Evolutionary conservation across 64 coral and sea anemone species (phyloP).

Genomic region (Pachyseris speciosa): DNA sequence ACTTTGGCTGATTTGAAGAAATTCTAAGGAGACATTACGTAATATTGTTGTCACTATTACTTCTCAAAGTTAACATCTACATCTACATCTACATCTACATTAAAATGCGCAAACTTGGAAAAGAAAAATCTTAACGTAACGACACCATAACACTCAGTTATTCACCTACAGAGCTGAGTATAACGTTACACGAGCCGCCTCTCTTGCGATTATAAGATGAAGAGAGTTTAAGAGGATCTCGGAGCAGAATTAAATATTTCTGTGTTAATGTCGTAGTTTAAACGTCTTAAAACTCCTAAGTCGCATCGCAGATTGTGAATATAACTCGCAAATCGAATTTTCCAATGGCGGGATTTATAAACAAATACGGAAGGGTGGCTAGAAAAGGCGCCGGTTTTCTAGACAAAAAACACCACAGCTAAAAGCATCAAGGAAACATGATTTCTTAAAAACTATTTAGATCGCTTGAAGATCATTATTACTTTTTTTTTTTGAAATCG

Average conservation of each 20-base stretch:
- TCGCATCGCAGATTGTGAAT: neutral
- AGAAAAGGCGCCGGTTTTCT: neutral
- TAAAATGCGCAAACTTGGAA: too few relatives aligned
- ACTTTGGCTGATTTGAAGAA: slow-evolving; percentile 31
- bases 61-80: too few relatives aligned
- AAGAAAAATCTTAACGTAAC: too few relatives aligned
- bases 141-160: too few relatives aligned
- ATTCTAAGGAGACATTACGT: slow-evolving; percentile 1
- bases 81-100: too few relatives aligned
- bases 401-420: neutral
- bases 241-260: neutral
- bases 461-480: too few relatives aligned
- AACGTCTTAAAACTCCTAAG: neutral
- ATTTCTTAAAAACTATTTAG: neutral
- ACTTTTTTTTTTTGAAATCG: neutral
- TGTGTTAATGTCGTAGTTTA: neutral
- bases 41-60: slow-evolving; percentile 5
- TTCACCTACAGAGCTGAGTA: too few relatives aligned
- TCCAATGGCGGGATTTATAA: neutral
- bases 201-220: neutral
- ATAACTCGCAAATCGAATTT: neutral
- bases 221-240: neutral
- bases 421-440: neutral
- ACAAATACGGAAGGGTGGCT: neutral
- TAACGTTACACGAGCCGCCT: too few relatives aligned